Evolutionary conservation across 1,140 invertebrate genomes (phyloP), one percentile per base, ranked within the genome.

Genomic region (Nomia melanderi): DNA sequence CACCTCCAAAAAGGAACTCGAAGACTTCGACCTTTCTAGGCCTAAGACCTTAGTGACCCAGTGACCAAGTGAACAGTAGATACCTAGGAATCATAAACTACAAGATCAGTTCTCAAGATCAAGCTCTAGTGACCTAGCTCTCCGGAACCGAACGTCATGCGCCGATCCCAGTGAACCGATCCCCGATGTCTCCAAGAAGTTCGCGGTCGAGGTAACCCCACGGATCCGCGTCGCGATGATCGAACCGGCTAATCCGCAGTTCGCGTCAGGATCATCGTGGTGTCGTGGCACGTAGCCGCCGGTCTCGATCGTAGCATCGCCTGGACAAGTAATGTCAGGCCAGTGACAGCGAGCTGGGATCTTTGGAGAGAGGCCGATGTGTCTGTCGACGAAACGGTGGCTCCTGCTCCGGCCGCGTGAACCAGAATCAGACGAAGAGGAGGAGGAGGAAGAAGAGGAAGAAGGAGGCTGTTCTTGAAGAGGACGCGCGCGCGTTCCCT

Each of bases 331-430:
- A 50, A 70, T 77, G 66, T 50, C 73, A 64, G 73, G 56, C 44
- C 56, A 77, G 65, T 77, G 65, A 77, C 74, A 14, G 66, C 14
- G 47, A 41, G n/a, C 20, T 25, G 47, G 41, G 57, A 50, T n/a
- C 39, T 77, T 71, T 41, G 54, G 53, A 31, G 64, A 41, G 27
- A 62, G 44, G 66, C 74, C 66, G 74, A 77, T 77, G 74, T 66
- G 65, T 77, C 33, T 77, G 56, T 77, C 66, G 74, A 62, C 74
- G 66, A 62, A 77, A 77, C 74, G 57, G 66, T 71, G 74, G 65
- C 74, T 71, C 47, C 66, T 53, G 47, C 66, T 77, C 44, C 33
- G 57, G 11, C 44, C 66, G 66, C 53, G 65, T 29, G 66, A 63
- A 41, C 57, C 14, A 25, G 59, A 66, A 39, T 44, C 59, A 20